Evolutionary conservation across 1,140 invertebrate species (phyloP), one percentile per base, ranked within the genome.

Genomic region (Lepidurus packardi): DNA sequence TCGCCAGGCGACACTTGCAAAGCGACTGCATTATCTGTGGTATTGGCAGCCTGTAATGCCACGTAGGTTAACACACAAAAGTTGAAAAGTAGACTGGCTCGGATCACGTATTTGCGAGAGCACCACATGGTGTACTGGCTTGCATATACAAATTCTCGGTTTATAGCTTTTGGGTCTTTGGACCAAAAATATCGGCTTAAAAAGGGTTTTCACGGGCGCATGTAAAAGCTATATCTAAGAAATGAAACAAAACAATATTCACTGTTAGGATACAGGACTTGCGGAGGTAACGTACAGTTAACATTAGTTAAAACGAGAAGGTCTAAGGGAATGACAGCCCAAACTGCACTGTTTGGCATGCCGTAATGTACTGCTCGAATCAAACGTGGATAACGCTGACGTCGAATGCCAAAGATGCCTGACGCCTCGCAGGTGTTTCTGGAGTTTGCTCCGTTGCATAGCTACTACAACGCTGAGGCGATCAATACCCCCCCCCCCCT

Each of bases 1-100:
- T 42, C 13, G n/a, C 78, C 78, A n/a, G 43, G 13, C 21, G 43
- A 45, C 34, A 73, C 2, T 34, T 73, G 53, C 4, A 21, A 43
- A 13, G 43, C 44, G 73, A 73, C 78, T 41, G 44, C 76, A 44
- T 47, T 77, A 45, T 65, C 76, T 24, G 73, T 53, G 24, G 73
- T 79, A 43, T 80, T 53, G 25, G 79, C 73, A 6, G 79, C 79
- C n/a, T 80, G 79, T 34, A 80, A 74, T 24, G 79, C 79, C 65
- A 80, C 79, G 43, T 80, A 80, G 11, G 79, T 80, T 44, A 80
- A 42, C 25, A 77, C 79, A 44, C 79, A 80, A 44, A 80, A 80
- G 42, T 80, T 80, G 43, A 80, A 73, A 43, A 80, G 76, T 9
- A 80, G 73, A 11, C 53, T 74, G n/a, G 79, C 79, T 75, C 76